A percentile compares a stretch with the other conserved stretches of the same genome.
These are phyloP conservation scores for Fringilla coelebs DNA, from an alignment of 2,797 vertebrate genomes.

Conservation along the genomic window DNA sequence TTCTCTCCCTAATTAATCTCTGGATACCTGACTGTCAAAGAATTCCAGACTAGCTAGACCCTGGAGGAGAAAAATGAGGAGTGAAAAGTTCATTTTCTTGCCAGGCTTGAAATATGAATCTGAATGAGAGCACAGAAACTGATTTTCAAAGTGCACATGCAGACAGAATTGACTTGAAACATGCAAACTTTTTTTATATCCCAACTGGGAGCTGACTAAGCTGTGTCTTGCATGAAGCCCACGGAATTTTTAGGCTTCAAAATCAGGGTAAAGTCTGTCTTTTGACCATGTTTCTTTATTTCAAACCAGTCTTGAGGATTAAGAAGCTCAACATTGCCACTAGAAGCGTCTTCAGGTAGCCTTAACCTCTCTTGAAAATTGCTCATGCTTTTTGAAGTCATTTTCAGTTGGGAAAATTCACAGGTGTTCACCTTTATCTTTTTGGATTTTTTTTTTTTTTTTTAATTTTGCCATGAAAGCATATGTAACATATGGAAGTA, in stretches of 20 bases:
- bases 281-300: not conserved
- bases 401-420: not conserved
- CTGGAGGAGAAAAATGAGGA: not conserved
- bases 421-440: not conserved
- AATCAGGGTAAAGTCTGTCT: not conserved
- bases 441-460: not conserved
- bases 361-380: not conserved
- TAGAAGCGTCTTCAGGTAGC: not conserved
- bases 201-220: not conserved
- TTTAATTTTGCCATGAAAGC: not conserved
- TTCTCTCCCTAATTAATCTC: constrained; percentile 24
- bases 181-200: not conserved
- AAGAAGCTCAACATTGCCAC: not conserved
- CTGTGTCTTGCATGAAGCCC: not conserved
- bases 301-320: not conserved
- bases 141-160: not conserved
- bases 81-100: not conserved
- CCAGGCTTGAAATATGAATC: not conserved
- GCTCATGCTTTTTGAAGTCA: not conserved
- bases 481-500: not conserved
- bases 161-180: not conserved
- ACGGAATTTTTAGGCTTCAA: not conserved
- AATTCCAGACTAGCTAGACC: not conserved
- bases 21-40: not conserved
- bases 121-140: not conserved